Percentiles rank a stretch among this genome's conserved stretches.
phyloP scores from a whole-genome alignment of 2,888 invertebrate genomes.

The Rotaria macrura region DNA sequence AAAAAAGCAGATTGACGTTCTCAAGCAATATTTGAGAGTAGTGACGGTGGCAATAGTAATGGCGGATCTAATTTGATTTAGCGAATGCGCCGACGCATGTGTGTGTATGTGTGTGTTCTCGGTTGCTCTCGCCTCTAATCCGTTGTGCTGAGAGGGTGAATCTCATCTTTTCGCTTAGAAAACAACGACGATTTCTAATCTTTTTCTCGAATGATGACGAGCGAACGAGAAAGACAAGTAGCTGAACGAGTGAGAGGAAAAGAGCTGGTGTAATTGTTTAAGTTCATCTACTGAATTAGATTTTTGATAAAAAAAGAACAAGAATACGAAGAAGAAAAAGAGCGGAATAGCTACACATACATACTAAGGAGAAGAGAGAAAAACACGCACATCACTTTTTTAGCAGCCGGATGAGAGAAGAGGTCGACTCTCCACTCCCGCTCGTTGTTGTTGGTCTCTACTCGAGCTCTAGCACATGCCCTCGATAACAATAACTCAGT shows the following conservation, averaged over 20 bases:
- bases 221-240: slow-evolving; percentile 3
- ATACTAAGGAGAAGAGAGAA: background rate
- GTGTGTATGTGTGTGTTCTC: background rate
- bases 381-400: background rate
- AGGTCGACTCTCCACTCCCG: background rate
- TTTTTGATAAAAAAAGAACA: background rate
- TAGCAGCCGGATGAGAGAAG: background rate
- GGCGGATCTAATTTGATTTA: background rate
- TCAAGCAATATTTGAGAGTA: background rate
- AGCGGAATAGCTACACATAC: background rate
- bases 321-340: background rate
- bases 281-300: slow-evolving; percentile 3
- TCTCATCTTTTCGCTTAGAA: slow-evolving; percentile 11
- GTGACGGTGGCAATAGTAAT: background rate
- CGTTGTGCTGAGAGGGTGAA: background rate
- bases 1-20: background rate
- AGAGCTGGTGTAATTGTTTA: slow-evolving; percentile 7
- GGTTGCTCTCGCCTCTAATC: background rate
- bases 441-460: background rate
- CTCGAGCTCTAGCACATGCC: background rate
- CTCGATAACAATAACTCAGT: background rate
- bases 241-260: background rate
- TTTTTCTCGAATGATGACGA: background rate
- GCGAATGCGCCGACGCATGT: background rate
- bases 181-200: background rate